Evolutionary conservation across 2,113 vertebrate species (phyloP), one percentile per base, ranked within the genome.

Genomic region (Triplophysa tibetana): DNA sequence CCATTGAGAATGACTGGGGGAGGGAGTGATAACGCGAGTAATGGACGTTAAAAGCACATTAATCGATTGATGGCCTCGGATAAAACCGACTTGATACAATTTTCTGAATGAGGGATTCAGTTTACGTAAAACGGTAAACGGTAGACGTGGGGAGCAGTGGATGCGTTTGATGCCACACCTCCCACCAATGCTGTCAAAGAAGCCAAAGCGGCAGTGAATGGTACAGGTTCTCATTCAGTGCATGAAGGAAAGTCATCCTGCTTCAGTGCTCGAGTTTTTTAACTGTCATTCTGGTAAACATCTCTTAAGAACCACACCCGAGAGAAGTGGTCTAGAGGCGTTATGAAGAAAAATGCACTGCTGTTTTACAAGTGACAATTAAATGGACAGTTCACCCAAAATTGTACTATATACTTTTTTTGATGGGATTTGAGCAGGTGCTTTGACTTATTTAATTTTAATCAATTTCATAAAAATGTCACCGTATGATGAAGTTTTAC

Each of bases 1-100:
- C 58, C 26, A 63, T 26, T n/a, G 54, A 75, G 16, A 56, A 33
- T 26, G 19, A 52, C 65, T n/a, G 60, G 52, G 43, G 29, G 54
- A 58, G 65, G 29, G 54, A 65, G 65, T 62, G 78, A 26, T 81
- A 74, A 78, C 69, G 69, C 62, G 65, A 72, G 33, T 73, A 76
- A 81, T 85, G 67, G 61, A 78, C 61, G 68, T 72, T 75, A 63
- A 66, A 54, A 81, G 70, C 70, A 45, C 50, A 58, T 60, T 29
- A 41, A 85, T 85, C 70, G 45, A 83, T 83, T 54, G 54, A 58
- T 63, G 63, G 65, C 41, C 13, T 58, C 50, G 67, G 41, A 75
- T 63, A 45, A 79, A 61, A 23, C 33, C n/a, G 29, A 23, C 43
- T 70, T 79, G 62, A 65, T 45, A 19, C 9, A 7, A 66, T 58